Conservation (phyloP, 2,888 invertebrate genomes). For the Latrodectus elegans region DNA sequence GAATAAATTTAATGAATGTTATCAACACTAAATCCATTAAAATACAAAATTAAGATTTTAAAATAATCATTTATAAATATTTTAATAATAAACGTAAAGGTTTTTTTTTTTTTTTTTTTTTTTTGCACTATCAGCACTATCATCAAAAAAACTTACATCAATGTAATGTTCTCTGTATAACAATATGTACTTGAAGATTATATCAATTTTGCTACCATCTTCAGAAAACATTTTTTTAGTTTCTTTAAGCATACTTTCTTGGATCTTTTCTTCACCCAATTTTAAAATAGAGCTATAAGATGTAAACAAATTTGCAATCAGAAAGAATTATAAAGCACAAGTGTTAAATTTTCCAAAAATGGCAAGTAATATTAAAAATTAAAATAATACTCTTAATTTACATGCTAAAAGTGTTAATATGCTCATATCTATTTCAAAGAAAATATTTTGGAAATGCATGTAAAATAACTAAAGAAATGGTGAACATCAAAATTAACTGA, state of each 20-base stretch:
- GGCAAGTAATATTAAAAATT: no score
- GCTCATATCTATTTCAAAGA: no score
- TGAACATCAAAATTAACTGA: no score
- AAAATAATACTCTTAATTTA: no score
- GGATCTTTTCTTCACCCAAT: neutral
- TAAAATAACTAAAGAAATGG: no score
- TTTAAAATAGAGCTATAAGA: constrained; percentile 13
- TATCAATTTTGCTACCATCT: constrained; percentile 36
- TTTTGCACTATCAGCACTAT: no score
- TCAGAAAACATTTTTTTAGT: constrained; percentile 24
- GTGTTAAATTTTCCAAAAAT: neutral
- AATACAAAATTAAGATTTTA: neutral
- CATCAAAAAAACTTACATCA: constrained; percentile 73
- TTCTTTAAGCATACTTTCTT: neutral
- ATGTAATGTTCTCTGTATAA: constrained; percentile 74
- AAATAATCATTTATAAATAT: neutral
- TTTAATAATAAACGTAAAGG: no score
- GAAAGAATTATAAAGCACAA: neutral
- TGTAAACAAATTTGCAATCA: neutral
- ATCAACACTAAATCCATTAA: no score
- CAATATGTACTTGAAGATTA: constrained; percentile 68
- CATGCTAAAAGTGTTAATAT: no score
- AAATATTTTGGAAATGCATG: no score
- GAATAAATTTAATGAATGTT: no score
- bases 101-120: no score